A percentile compares a stretch with the other conserved stretches of the same genome.
Conservation (phyloP, 2,113 vertebrate species). For the Dunckerocampus dactyliophorus region DNA sequence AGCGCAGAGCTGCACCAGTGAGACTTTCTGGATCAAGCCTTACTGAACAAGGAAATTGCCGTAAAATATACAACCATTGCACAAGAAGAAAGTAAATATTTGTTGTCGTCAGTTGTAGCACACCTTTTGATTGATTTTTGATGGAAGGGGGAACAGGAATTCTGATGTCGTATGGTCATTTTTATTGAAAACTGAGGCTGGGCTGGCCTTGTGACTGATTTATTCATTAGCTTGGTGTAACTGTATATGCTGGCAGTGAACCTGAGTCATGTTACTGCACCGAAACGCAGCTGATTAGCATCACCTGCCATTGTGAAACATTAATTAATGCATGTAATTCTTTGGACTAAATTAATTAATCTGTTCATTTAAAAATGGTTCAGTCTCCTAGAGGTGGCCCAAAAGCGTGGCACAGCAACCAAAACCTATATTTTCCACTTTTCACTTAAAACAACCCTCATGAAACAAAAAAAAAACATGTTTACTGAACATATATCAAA, state of each 20-base stretch:
- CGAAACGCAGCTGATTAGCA: slow-evolving; percentile 27
- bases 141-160: slow-evolving; percentile 37
- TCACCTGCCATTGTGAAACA: slow-evolving; percentile 30
- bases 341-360: neutral
- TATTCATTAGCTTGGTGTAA: slow-evolving; percentile 55
- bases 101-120: slow-evolving; percentile 20
- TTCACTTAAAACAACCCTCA: no score
- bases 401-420: no score
- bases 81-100: slow-evolving; percentile 33
- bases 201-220: slow-evolving; percentile 31
- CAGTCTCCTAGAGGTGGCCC: no score
- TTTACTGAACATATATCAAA: no score
- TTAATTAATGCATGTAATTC: slow-evolving; percentile 6
- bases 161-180: slow-evolving; percentile 19
- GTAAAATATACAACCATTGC: slow-evolving; percentile 18
- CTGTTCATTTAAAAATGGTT: no score
- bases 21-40: slow-evolving; percentile 7
- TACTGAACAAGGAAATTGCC: neutral
- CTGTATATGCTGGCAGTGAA: slow-evolving; percentile 39
- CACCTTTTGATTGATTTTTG: slow-evolving; percentile 27
- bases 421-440: no score
- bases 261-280: slow-evolving; percentile 19
- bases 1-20: slow-evolving; percentile 2
- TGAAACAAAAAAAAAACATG: no score
- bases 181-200: slow-evolving; percentile 11